phyloP scores from a whole-genome alignment of 2,113 vertebrate species.

The Proteles cristata region DNA sequence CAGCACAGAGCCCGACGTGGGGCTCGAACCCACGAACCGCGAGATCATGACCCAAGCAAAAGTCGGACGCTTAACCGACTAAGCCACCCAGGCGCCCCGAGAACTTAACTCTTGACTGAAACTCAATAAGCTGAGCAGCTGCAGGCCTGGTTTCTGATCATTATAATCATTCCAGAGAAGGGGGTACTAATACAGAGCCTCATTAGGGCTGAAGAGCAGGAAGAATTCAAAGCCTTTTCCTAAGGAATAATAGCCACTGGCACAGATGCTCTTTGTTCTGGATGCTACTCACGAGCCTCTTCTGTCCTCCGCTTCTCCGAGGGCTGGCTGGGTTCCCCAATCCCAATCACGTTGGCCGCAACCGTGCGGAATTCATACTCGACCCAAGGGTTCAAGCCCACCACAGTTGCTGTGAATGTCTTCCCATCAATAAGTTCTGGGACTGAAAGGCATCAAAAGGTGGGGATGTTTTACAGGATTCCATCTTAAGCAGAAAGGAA shows the following conservation, averaged over 20 bases:
- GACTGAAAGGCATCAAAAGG: slow-evolving; percentile 84
- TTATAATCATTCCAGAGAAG: not conserved
- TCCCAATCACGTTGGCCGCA: slow-evolving; percentile 95
- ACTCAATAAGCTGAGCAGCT: not conserved
- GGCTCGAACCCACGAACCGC: no score
- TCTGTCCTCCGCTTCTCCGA: slow-evolving; percentile 96
- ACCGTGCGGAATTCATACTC: slow-evolving; percentile 97
- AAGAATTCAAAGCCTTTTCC: not conserved
- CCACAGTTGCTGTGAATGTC: slow-evolving; percentile 95
- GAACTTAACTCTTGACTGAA: not conserved
- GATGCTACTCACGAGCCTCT: slow-evolving; percentile 92
- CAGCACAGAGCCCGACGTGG: no score
- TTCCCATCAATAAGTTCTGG: slow-evolving; percentile 93
- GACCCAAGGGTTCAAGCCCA: slow-evolving; percentile 97
- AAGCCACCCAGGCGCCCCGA: no score
- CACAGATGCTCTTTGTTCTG: fast-evolving
- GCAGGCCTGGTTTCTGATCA: not conserved
- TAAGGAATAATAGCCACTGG: not conserved
- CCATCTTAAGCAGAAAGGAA: not conserved
- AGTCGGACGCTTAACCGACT: no score
- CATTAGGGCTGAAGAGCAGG: not conserved
- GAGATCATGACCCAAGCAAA: no score
- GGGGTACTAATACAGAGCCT: not conserved
- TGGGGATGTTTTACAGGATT: not conserved
- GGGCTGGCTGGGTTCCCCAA: slow-evolving; percentile 95